A percentile compares a stretch with the other conserved stretches of the same genome.
phyloP scores from a whole-genome alignment of 2,797 vertebrate genomes.

The Pterois miles region DNA sequence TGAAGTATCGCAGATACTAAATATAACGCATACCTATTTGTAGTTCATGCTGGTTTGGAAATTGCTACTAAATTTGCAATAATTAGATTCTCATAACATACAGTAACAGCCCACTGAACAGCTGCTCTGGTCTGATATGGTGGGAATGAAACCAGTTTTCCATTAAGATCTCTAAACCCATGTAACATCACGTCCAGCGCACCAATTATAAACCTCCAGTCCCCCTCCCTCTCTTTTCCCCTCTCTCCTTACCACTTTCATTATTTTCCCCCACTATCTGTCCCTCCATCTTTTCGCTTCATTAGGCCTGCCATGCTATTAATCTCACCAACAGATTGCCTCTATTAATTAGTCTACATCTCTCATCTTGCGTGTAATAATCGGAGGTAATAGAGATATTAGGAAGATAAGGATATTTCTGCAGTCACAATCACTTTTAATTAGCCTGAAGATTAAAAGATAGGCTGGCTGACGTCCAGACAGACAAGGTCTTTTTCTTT shows the following conservation, averaged over 20 bases:
- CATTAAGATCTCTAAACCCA: background rate
- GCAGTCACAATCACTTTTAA: constrained; percentile 67
- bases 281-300: constrained; percentile 61
- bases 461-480: constrained; percentile 31
- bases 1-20: constrained; percentile 12
- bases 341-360: constrained; percentile 76
- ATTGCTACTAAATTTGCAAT: background rate
- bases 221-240: background rate
- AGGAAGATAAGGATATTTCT: constrained; percentile 65
- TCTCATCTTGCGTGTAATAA: constrained; percentile 74
- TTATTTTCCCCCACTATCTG: constrained; percentile 56
- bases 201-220: constrained; percentile 3
- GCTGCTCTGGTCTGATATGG: background rate
- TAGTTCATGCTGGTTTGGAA: background rate
- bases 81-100: background rate
- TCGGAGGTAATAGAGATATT: constrained; percentile 75
- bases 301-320: constrained; percentile 61
- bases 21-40: background rate
- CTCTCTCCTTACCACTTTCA: constrained; percentile 31
- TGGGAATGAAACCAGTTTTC: background rate
- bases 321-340: constrained; percentile 75
- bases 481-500: constrained; percentile 37
- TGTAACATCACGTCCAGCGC: constrained; percentile 15
- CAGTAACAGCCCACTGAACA: background rate
- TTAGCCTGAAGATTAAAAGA: constrained; percentile 67